phyloP scores from a whole-genome alignment of 2,888 invertebrate genomes.

The Trachelus troglodyta region DNA sequence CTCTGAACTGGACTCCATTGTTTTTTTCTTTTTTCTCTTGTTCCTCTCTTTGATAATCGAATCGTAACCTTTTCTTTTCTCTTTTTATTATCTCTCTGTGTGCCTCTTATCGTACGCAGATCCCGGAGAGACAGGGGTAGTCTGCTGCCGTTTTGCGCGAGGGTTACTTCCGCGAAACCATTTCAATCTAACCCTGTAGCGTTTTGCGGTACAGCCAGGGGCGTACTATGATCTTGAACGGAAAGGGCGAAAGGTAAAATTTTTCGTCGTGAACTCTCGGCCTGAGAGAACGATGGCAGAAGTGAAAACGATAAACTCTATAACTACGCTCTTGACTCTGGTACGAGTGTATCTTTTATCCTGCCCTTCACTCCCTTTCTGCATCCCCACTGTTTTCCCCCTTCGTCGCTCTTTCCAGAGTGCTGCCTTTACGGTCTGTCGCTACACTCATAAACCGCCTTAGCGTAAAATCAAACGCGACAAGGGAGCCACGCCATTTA shows the following conservation, averaged over 20 bases:
- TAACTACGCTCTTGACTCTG: neutral
- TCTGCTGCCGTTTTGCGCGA: neutral
- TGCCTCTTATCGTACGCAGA: neutral
- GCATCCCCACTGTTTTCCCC: neutral
- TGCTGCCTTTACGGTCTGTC: neutral
- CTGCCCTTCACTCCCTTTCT: neutral
- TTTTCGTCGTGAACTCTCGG: neutral
- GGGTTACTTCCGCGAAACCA: neutral
- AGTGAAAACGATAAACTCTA: neutral
- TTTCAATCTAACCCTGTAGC: neutral
- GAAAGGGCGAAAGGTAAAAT: neutral
- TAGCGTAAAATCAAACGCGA: neutral
- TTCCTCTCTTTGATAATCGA: neutral
- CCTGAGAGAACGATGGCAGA: neutral
- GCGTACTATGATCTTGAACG: neutral
- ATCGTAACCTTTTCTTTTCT: neutral
- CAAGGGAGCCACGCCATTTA: neutral
- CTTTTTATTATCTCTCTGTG: neutral
- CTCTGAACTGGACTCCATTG: neutral
- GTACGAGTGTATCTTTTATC: neutral
- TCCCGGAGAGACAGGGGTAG: neutral
- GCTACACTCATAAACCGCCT: neutral
- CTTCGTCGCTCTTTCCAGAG: neutral
- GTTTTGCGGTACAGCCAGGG: neutral
- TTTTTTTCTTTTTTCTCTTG: neutral